Evolutionary conservation across 1,140 invertebrate species (phyloP), one percentile per base, ranked within the genome.

Genomic region (Aphaenogaster rudis): DNA sequence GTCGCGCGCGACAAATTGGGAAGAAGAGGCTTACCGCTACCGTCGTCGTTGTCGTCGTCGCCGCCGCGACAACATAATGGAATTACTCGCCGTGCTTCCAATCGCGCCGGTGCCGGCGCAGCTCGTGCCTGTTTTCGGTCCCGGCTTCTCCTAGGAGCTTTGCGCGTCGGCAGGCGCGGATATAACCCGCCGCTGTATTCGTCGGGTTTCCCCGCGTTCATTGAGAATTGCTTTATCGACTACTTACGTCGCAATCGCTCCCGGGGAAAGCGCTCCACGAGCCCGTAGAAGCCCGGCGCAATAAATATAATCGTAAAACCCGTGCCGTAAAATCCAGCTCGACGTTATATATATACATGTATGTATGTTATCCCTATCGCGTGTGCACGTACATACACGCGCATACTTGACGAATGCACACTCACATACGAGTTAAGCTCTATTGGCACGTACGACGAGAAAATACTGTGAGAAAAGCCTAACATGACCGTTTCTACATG

Each of bases 211-310:
- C 80, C 82, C 80, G 76, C 86, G 88, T 89, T 91, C 91, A 93
- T 93, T 88, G 88, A 92, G 92, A 92, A 93, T 93, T 92, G 92
- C 90, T 93, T 93, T 93, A 93, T 92, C 89, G 93, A 93, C 91
- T 93, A 91, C 92, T 93, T 93, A 93, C 90, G 87, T 91, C 90
- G 87, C 87, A 86, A 92, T 92, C 92, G 90, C 88, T 92, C 88
- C 84, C 86, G 79, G 59, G 81, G 52, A 91, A 91, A 93, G 80
- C 89, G 88, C 90, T 92, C 86, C 71, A 33, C 77, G 57, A 71
- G 36, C 33, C 88, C 66, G 80, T 87, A 66, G 85, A 88, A 87
- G 74, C 85, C 67, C 15, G 52, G 36, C 74, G 91, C 77, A 93
- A 92, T 93, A 93, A 93, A 93, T 93, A 93, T 93, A 93, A 92